A percentile compares a stretch with the other conserved stretches of the same genome.
phyloP scores from a whole-genome alignment of 2,113 vertebrate species.

The Pao palembangensis region DNA sequence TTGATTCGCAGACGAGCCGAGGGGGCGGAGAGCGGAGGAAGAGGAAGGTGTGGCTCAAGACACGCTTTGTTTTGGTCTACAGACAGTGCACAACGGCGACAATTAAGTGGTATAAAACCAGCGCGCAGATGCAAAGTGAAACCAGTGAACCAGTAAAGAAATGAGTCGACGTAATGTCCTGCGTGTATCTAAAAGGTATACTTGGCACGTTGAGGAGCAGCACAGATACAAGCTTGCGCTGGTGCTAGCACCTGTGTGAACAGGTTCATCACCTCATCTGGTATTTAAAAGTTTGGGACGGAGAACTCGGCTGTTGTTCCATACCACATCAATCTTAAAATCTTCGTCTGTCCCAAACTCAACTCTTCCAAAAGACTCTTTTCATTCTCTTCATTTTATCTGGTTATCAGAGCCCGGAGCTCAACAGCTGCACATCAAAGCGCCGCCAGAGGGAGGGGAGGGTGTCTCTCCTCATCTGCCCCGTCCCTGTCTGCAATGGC shows the following conservation, averaged over 20 bases:
- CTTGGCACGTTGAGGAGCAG: too few relatives aligned
- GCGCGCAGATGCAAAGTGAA: too few relatives aligned
- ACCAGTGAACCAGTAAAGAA: too few relatives aligned
- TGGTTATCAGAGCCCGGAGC: conserved; percentile 69
- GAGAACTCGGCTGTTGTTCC: conserved; percentile 18
- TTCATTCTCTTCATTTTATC: conserved; percentile 64
- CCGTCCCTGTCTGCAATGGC: conserved; percentile 56
- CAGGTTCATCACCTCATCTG: neutral
- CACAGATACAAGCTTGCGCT: too few relatives aligned
- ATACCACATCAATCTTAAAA: conserved; percentile 35
- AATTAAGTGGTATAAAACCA: too few relatives aligned
- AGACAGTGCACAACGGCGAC: too few relatives aligned
- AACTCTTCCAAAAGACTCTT: conserved; percentile 47
- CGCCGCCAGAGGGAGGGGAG: conserved; percentile 61
- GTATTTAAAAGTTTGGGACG: conserved; percentile 10
- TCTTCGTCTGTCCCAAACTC: conserved; percentile 48
- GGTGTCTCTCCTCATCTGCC: conserved; percentile 52
- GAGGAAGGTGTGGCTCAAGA: too few relatives aligned
- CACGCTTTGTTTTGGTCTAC: too few relatives aligned
- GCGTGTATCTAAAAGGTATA: too few relatives aligned
- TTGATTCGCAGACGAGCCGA: too few relatives aligned
- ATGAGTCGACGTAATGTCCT: too few relatives aligned
- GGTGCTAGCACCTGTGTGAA: neutral
- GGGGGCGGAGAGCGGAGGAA: too few relatives aligned
- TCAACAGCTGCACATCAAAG: conserved; percentile 70